These are phyloP conservation scores for Incurvaria masculella DNA, from an alignment of 2,888 invertebrate species.

Conservation along the genomic window DNA sequence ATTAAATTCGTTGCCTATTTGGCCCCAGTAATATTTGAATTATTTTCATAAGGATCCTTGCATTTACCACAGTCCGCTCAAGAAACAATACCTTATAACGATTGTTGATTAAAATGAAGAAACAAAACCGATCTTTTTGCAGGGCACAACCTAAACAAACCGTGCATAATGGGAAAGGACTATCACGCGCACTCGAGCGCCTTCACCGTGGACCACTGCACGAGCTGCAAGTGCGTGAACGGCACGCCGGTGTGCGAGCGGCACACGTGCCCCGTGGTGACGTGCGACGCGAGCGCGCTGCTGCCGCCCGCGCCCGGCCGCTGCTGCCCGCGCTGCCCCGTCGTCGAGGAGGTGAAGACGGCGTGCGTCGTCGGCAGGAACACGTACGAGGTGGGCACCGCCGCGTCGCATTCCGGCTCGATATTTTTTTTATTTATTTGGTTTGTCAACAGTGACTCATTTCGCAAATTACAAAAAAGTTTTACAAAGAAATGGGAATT, in stretches of 20 bases:
- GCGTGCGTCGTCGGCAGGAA: slow-evolving; percentile 64
- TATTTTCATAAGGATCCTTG: too few species aligned
- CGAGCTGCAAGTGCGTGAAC: slow-evolving; percentile 78
- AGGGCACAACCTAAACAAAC: slow-evolving; percentile 35
- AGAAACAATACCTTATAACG: too few species aligned
- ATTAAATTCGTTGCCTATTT: too few species aligned
- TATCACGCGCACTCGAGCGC: slow-evolving; percentile 61
- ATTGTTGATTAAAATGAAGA: too few species aligned
- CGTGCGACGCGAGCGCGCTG: slow-evolving; percentile 76
- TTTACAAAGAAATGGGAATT: too few species aligned
- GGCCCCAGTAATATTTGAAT: too few species aligned
- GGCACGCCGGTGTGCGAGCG: slow-evolving; percentile 78
- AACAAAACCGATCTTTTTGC: too few species aligned
- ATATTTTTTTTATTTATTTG: too few species aligned
- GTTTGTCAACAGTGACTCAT: too few species aligned
- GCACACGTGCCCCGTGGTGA: slow-evolving; percentile 83
- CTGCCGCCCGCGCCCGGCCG: slow-evolving; percentile 63
- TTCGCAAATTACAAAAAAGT: too few species aligned
- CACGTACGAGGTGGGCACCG: slow-evolving; percentile 66
- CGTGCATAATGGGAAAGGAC: slow-evolving; percentile 70
- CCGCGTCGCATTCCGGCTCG: too few species aligned
- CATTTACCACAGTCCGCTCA: too few species aligned
- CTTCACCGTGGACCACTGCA: slow-evolving; percentile 74
- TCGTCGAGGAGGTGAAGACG: slow-evolving; percentile 63
- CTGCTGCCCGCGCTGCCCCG: slow-evolving; percentile 77